Base-by-base conservation (phyloP, 2,888 invertebrate species). In the Ennomos quercinarius region DNA sequence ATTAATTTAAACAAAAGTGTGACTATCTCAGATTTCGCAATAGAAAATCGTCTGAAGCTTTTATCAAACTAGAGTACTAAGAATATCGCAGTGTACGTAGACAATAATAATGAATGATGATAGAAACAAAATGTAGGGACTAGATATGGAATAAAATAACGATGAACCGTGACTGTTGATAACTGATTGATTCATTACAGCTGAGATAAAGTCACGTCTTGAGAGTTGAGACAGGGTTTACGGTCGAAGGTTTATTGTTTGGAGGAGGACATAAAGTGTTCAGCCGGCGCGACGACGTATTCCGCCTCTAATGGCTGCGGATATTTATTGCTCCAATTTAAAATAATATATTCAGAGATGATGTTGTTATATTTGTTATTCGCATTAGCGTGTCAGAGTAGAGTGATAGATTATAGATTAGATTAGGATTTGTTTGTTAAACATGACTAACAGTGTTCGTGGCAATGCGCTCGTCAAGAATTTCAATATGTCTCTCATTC, bases 141-240 rank as follows among this genome's bases (percentile, higher is more conserved):
- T 45, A 45, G 37, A 71, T 71, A 38, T 53, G 42, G 13, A 35
- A 47, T 57, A 38, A 48, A 34, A n/a, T 69, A 68, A 67, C 76
- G 72, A 78, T 83, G 77, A 82, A 78, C 67, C 70, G 74, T 73
- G 69, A 68, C 65, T 62, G 74, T 81, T 84, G 81, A 83, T 80
- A 74, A 76, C 67, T 81, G 86, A 87, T 84, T 87, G 87, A 87
- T 87, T 87, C 81, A 86, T 86, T 84, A 81, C 77, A 77, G 73
- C 77, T 75, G 69, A 77, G 81, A 85, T 83, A 85, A 81, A 84
- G 79, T 77, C 80, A 75, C 81, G 78, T 76, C 71, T 71, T 73
- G 65, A 73, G 76, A 74, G 27, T 17, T 76, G n/a, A n/a, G n/a
- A n/a, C n/a, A 67, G 64, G 69, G 68, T 84, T 86, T 86, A 86